Evolutionary conservation across 2,888 invertebrate species (phyloP).

Genomic region (Argyresthia goedartella): DNA sequence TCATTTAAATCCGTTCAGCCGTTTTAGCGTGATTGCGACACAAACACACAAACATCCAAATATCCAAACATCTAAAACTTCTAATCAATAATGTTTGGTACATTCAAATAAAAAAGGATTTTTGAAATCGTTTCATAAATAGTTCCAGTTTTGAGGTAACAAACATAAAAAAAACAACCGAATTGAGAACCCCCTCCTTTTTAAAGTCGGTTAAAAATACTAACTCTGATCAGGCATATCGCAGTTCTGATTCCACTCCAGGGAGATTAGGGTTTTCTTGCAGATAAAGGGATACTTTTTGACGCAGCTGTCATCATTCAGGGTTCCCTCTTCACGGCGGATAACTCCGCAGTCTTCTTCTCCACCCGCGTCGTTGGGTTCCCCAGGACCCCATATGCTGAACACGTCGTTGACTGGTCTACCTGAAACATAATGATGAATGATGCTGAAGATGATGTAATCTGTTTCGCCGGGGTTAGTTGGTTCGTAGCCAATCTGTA

Average conservation of each 20-base stretch:
- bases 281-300: slow-evolving; percentile 39
- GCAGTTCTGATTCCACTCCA: slow-evolving; percentile 42
- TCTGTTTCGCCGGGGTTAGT: slow-evolving; percentile 27
- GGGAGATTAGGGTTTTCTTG: slow-evolving; percentile 30
- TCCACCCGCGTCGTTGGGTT: slow-evolving; percentile 33
- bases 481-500: neutral
- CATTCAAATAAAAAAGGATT: too few species aligned
- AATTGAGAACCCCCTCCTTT: too few species aligned
- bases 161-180: too few species aligned
- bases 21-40: too few species aligned
- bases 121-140: too few species aligned
- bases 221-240: slow-evolving; percentile 36
- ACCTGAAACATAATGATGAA: slow-evolving; percentile 22
- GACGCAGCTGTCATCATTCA: slow-evolving; percentile 34
- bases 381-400: slow-evolving; percentile 34
- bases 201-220: neutral
- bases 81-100: too few species aligned
- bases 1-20: too few species aligned
- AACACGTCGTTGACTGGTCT: slow-evolving; percentile 30
- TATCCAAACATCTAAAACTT: too few species aligned
- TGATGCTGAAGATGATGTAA: slow-evolving; percentile 27
- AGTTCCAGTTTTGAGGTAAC: too few species aligned
- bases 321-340: slow-evolving; percentile 16
- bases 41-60: too few species aligned
- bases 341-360: slow-evolving; percentile 34